These are phyloP conservation scores for Anomalospiza imberbis DNA, from an alignment of 2,797 vertebrate species.

Conservation along the genomic window DNA sequence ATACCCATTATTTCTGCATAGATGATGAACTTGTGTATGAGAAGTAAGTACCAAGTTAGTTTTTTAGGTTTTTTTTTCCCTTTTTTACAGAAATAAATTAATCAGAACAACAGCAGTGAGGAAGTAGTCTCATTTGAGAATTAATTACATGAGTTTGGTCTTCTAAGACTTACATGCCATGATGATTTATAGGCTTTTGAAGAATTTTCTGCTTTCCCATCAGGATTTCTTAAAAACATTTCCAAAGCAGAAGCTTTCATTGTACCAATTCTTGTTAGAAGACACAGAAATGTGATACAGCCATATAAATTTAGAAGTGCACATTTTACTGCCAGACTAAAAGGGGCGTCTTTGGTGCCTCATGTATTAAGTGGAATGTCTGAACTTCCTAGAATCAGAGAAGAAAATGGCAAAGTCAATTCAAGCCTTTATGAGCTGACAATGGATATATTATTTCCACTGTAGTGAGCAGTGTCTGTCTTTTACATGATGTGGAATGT, in stretches of 20 bases:
- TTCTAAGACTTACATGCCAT: background rate
- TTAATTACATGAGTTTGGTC: background rate
- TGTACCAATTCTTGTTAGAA: background rate
- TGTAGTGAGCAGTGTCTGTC: background rate
- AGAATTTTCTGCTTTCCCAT: background rate
- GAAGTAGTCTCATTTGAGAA: background rate
- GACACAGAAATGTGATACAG: background rate
- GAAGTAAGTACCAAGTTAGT: constrained; percentile 83
- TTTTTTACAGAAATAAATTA: background rate
- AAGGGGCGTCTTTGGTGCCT: background rate
- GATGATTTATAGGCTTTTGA: background rate
- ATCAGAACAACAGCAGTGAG: background rate
- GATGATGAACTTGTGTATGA: constrained; percentile 96
- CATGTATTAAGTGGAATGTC: background rate
- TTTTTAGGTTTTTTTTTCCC: background rate
- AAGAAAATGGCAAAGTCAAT: background rate
- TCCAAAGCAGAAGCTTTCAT: background rate
- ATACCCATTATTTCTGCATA: constrained; percentile 92
- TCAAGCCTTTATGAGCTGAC: background rate
- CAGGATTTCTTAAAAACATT: background rate
- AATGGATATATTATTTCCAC: background rate
- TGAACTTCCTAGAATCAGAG: background rate
- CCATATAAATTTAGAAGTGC: background rate
- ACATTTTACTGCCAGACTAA: background rate
- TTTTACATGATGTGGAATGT: background rate